Evolutionary conservation across 2,113 vertebrate genomes (phyloP).

Genomic region (Triplophysa tibetana): DNA sequence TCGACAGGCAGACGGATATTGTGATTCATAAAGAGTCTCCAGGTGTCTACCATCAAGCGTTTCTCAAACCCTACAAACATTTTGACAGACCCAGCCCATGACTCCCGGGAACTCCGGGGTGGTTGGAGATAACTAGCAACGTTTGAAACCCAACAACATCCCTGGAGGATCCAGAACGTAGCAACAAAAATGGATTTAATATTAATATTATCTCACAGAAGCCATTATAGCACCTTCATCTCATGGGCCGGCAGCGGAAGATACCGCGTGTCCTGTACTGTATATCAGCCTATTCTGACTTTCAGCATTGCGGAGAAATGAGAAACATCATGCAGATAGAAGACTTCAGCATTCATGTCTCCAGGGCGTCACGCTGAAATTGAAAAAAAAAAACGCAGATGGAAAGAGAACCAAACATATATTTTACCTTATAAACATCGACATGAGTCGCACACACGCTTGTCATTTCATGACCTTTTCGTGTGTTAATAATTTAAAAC

Average conservation of each 20-base stretch:
- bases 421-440: neutral
- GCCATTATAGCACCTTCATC: constrained; percentile 46
- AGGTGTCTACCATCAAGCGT: constrained; percentile 41
- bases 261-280: neutral
- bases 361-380: constrained; percentile 8
- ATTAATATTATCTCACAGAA: constrained; percentile 46
- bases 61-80: constrained; percentile 59
- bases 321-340: constrained; percentile 2
- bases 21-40: neutral
- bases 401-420: neutral
- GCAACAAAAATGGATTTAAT: constrained; percentile 31
- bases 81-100: constrained; percentile 54
- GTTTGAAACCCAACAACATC: constrained; percentile 46
- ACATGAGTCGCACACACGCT: neutral
- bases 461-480: constrained; percentile 42
- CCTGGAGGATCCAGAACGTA: neutral
- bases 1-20: constrained; percentile 71
- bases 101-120: constrained; percentile 53
- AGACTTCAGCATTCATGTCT: neutral
- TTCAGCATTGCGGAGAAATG: neutral
- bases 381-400: constrained; percentile 24
- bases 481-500: constrained; percentile 45
- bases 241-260: neutral
- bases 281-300: neutral
- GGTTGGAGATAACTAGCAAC: constrained; percentile 49